Conservation (phyloP, 2,113 vertebrate species). For the Aldabrachelys gigantea region DNA sequence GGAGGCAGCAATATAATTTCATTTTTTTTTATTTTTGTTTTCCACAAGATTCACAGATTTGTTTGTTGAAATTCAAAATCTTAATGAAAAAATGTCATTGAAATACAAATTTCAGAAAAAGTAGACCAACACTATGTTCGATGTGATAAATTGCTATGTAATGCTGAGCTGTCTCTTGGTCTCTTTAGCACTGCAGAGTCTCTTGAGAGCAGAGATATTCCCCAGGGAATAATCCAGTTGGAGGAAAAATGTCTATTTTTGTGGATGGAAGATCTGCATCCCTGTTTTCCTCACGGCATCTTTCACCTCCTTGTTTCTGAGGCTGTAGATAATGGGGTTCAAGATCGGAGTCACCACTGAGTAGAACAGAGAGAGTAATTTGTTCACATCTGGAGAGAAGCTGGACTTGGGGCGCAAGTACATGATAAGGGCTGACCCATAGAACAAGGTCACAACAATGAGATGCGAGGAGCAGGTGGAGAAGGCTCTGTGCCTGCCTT, state of each 20-base stretch:
- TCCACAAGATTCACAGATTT: neutral
- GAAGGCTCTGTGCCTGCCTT: neutral
- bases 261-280: neutral
- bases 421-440: slow-evolving; percentile 2
- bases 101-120: neutral
- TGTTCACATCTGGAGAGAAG: slow-evolving; percentile 23
- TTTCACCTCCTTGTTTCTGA: neutral
- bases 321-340: slow-evolving; percentile 9
- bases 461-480: slow-evolving; percentile 50
- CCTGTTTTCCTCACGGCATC: neutral
- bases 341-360: slow-evolving; percentile 36
- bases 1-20: neutral
- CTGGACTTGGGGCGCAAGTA: slow-evolving; percentile 48
- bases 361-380: slow-evolving; percentile 34
- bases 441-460: slow-evolving; percentile 44
- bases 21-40: neutral
- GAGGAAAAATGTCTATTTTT: neutral
- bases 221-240: neutral
- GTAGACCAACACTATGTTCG: neutral
- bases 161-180: neutral
- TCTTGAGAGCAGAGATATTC: neutral
- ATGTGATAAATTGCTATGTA: neutral
- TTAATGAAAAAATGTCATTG: neutral
- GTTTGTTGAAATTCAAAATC: neutral
- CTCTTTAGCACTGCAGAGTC: neutral